Evolutionary conservation across 2,113 vertebrate species (phyloP).

Genomic region (Salvelinus sp.): DNA sequence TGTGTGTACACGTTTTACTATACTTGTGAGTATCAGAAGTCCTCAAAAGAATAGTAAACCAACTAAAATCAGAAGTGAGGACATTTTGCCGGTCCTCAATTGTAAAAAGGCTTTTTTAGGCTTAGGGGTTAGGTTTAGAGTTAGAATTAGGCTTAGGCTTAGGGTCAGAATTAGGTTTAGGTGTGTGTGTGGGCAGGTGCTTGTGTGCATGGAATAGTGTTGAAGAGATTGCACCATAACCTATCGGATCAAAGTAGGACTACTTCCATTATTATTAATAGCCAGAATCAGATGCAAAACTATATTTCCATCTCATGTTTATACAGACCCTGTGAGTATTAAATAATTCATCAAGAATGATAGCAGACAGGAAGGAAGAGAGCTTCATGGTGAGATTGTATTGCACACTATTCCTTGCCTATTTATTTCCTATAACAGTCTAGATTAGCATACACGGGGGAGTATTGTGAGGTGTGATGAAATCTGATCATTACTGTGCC

Average conservation of each 20-base stretch:
- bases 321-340: conserved; percentile 41
- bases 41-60: too few species aligned
- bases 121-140: too few species aligned
- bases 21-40: too few species aligned
- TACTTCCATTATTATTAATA: conserved; percentile 57
- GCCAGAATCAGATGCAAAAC: conserved; percentile 45
- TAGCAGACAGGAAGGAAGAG: conserved; percentile 30
- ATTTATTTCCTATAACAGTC: conserved; percentile 12
- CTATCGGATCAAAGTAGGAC: conserved; percentile 50
- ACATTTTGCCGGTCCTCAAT: too few species aligned
- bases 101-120: too few species aligned
- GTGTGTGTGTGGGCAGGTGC: too few species aligned
- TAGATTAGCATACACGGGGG: background rate
- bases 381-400: background rate
- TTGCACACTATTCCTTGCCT: background rate
- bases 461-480: background rate
- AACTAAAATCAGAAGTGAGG: too few species aligned
- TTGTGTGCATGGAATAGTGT: background rate
- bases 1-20: too few species aligned
- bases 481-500: background rate
- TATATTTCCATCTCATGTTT: conserved; percentile 43
- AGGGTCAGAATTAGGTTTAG: too few species aligned
- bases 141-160: too few species aligned
- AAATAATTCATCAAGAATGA: conserved; percentile 57
- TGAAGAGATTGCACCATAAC: conserved; percentile 56